Evolutionary conservation across 1,140 invertebrate genomes (phyloP), one percentile per base, ranked within the genome.

Genomic region (Nephila pilipes): DNA sequence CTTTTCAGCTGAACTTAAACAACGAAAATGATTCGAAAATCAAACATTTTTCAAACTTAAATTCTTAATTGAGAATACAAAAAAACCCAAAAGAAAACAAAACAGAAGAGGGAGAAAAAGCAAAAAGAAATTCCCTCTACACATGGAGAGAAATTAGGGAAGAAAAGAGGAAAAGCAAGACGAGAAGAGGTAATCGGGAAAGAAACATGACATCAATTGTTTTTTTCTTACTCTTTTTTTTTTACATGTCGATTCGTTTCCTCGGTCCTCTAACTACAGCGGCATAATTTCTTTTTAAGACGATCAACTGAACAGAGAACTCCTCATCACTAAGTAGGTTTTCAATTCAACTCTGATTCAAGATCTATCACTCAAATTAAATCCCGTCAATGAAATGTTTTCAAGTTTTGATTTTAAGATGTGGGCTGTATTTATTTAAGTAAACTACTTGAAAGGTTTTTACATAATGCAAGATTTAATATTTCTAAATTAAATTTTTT

Each of bases 131-230:
- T 46, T 46, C 4, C 38, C 8, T 46, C 2, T 38, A 65, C 22
- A 65, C 6, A 25, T 12, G 25, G 60, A 65, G 22, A 22, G 60
- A 25, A 25, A 65, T 65, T 10, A 65, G 4, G 4, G 60, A 22
- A 75, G 65, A 12, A 75, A 75, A 75, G 22, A 65, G 60, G 8
- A 65, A 75, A 29, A 75, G 65, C 12, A 75, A 75, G 65, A 75
- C 32, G 65, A 75, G 65, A 75, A 18, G 65, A 75, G 65, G 18
- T 18, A 75, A 75, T 12, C 18, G 14, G 65, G 25, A 75, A 75
- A 36, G 29, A 25, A 16, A 32, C 32, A 32, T 36, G 25, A 75
- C 29, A 75, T 32, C 16, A 36, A 29, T 32, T 32, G 14, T 4
- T 18, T 75, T 10, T 25, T 65, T 25, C 16, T 69, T 69, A n/a